Evolutionary conservation across 1,140 invertebrate species (phyloP), one percentile per base, ranked within the genome.

Genomic region (Reticulitermes speratus): DNA sequence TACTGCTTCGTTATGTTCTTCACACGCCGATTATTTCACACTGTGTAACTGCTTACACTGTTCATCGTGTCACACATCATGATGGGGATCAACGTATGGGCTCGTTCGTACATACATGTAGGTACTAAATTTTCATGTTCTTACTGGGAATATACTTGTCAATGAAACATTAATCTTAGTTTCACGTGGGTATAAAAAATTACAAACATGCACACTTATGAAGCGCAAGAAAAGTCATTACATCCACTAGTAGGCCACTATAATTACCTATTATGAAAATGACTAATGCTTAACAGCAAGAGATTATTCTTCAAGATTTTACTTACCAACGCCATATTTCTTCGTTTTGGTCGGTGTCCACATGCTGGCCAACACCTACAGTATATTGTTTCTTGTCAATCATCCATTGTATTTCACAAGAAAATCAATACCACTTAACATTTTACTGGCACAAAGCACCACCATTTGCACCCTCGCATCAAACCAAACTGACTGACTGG

Each of bases 301-400:
- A 30, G 83, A 52, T n/a, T 84, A 32, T 21, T 38, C 14, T 84
- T 25, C 21, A 86, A 59, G 14, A 21, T 16, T 55, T 55, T 84
- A 93, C 93, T 93, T 90, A 94, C 94, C 93, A 88, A 94, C 93
- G 88, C 93, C 93, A 90, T 94, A 94, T 90, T 94, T 94, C 87
- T 93, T 94, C 48, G 91, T 93, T 89, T 94, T 94, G 75, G 93
- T 93, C 83, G 92, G 93, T 84, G 91, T 93, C 93, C 93, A 94
- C 93, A 94, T 94, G 88, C 89, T 90, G 82, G 25, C 45, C 30
- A 52, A 84, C 52, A 84, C 48, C 55, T 44, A 75, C 65, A 32
- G n/a, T 44, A 30, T 45, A 69, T 82, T 44, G 81, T 30, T 30
- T 59, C n/a, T 30, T 81, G 44, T 84, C 83, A 84, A 55, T 84